These are phyloP conservation scores for Sciurus niger DNA, from an alignment of 2,113 vertebrate species.

Conservation along the genomic window DNA sequence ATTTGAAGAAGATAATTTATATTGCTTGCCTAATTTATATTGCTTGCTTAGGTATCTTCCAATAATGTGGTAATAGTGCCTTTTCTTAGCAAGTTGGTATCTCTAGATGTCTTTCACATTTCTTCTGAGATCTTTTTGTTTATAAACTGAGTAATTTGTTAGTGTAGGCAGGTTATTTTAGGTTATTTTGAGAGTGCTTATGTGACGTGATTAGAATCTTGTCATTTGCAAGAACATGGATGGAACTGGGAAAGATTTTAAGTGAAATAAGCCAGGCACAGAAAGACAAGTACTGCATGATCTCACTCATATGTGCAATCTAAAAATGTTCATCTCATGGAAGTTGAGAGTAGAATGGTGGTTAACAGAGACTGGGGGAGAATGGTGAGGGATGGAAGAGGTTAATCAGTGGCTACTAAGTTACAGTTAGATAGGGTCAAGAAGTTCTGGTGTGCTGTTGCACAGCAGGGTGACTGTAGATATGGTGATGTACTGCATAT, in stretches of 20 bases:
- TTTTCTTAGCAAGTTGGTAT: conserved; percentile 37
- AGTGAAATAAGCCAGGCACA: neutral
- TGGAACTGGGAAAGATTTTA: neutral
- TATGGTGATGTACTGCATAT: neutral
- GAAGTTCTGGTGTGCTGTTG: neutral
- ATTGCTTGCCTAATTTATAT: neutral
- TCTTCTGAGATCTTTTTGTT: conserved; percentile 26
- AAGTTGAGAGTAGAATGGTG: neutral
- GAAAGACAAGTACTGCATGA: neutral
- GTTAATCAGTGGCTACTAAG: neutral
- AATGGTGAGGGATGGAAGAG: neutral
- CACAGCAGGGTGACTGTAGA: neutral
- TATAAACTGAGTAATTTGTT: conserved; percentile 12
- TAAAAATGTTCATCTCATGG: neutral
- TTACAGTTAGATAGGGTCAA: neutral
- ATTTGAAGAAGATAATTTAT: conserved; percentile 26
- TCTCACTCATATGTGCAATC: neutral
- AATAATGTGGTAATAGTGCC: neutral
- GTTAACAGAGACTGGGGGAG: neutral
- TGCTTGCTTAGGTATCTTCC: neutral
- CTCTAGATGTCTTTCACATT: neutral
- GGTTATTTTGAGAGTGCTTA: conserved; percentile 37
- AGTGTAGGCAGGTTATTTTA: neutral
- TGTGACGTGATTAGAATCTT: neutral
- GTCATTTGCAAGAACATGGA: neutral